Percentiles rank a stretch among this genome's conserved stretches.
phyloP scores from a whole-genome alignment of 2,888 invertebrate species.

The Dasysyrphus tricinctus region DNA sequence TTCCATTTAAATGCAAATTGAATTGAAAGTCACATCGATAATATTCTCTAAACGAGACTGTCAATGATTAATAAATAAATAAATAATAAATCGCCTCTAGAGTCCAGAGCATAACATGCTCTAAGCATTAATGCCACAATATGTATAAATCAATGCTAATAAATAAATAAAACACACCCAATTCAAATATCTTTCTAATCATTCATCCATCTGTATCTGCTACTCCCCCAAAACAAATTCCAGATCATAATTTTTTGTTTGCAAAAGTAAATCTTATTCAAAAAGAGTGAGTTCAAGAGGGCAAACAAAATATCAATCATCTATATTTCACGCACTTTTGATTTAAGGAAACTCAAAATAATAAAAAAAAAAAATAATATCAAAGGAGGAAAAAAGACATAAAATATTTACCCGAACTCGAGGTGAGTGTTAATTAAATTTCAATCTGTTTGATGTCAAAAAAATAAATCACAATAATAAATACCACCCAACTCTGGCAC shows the following conservation, averaged over 20 bases:
- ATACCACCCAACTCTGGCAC: neutral
- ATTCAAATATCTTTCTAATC: constrained; percentile 46
- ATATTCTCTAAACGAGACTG: constrained; percentile 29
- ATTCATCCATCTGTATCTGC: constrained; percentile 21
- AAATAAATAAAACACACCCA: constrained; percentile 22
- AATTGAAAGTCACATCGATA: constrained; percentile 18
- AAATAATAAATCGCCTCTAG: neutral
- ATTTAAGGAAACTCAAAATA: neutral
- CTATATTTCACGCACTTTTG: constrained; percentile 25
- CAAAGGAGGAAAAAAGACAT: neutral
- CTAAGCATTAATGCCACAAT: constrained; percentile 29
- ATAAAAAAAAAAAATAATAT: neutral
- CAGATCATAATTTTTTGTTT: neutral
- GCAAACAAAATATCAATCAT: constrained; percentile 42
- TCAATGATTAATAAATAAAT: constrained; percentile 21
- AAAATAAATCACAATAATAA: constrained; percentile 57
- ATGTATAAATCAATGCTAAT: neutral
- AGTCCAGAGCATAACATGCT: constrained; percentile 31
- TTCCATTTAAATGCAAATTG: constrained; percentile 50
- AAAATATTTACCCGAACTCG: constrained; percentile 7
- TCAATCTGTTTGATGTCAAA: constrained; percentile 57
- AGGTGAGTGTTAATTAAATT: constrained; percentile 43
- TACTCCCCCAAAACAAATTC: neutral
- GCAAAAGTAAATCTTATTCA: neutral
- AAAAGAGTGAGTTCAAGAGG: neutral